phyloP scores from a whole-genome alignment of 2,888 invertebrate genomes.

The Drosophila tripunctata region DNA sequence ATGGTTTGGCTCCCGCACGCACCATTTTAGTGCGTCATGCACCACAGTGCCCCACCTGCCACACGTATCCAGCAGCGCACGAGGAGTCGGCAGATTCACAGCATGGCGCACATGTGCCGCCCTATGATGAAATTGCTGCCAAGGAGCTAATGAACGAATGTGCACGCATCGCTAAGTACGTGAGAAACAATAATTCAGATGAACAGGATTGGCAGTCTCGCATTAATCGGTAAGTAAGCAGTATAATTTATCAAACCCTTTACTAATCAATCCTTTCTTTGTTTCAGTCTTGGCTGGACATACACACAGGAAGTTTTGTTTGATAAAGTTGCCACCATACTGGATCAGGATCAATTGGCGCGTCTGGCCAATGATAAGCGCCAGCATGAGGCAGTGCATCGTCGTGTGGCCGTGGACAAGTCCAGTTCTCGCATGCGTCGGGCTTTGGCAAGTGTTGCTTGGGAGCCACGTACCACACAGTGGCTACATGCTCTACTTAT shows the following conservation, averaged over 20 bases:
- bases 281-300: conserved; percentile 86
- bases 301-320: conserved; percentile 88
- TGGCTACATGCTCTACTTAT: conserved; percentile 91
- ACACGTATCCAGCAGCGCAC: conserved; percentile 82
- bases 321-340: conserved; percentile 87
- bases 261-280: neutral
- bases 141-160: conserved; percentile 89
- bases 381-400: conserved; percentile 88
- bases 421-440: conserved; percentile 88
- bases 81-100: conserved; percentile 85
- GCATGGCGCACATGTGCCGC: conserved; percentile 84
- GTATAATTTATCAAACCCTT: neutral
- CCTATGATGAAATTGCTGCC: conserved; percentile 87
- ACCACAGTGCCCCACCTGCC: conserved; percentile 83
- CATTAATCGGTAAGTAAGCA: conserved; percentile 86
- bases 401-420: conserved; percentile 89
- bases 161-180: conserved; percentile 87
- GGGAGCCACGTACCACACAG: conserved; percentile 89
- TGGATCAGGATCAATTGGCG: conserved; percentile 88
- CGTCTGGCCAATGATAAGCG: conserved; percentile 87
- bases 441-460: conserved; percentile 88
- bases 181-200: conserved; percentile 85
- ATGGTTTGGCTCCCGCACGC: conserved; percentile 79
- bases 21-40: conserved; percentile 82
- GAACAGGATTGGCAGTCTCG: conserved; percentile 89